Percentiles rank a stretch among this genome's conserved stretches.
Evolutionary conservation across 2,888 invertebrate species (phyloP).

Genomic region (Tetragonisca angustula): DNA sequence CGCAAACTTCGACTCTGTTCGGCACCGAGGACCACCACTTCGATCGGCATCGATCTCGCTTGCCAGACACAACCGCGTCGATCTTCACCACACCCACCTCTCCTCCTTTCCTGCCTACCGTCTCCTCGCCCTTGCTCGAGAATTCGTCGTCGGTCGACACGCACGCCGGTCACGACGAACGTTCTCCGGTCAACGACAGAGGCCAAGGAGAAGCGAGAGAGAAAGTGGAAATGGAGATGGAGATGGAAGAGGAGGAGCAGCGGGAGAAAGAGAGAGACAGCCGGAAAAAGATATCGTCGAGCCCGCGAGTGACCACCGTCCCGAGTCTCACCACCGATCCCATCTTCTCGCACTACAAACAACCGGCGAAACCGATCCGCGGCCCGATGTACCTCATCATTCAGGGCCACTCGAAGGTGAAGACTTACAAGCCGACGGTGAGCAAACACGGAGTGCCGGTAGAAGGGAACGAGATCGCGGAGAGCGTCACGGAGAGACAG

Average conservation of each 20-base stretch:
- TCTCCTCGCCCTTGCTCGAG: slow-evolving; percentile 17
- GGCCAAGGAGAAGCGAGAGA: slow-evolving; percentile 47
- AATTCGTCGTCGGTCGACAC: slow-evolving; percentile 9
- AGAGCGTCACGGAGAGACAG: slow-evolving; percentile 64
- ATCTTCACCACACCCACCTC: slow-evolving; percentile 41
- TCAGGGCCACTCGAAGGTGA: slow-evolving; percentile 94
- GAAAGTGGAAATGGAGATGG: slow-evolving; percentile 4
- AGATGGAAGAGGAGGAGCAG: neutral
- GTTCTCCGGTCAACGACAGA: slow-evolving; percentile 69
- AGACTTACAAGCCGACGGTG: slow-evolving; percentile 89
- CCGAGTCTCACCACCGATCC: slow-evolving; percentile 87
- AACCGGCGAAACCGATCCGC: slow-evolving; percentile 86
- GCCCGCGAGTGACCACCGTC: slow-evolving; percentile 85
- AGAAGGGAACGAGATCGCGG: slow-evolving; percentile 68
- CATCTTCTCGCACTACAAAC: slow-evolving; percentile 87
- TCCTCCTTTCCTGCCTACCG: slow-evolving; percentile 36
- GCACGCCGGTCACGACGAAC: slow-evolving; percentile 4
- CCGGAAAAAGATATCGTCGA: neutral
- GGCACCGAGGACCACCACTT: slow-evolving; percentile 32
- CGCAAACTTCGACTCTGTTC: slow-evolving; percentile 43
- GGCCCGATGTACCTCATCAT: slow-evolving; percentile 91
- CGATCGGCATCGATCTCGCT: slow-evolving; percentile 54
- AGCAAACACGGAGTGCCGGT: slow-evolving; percentile 70
- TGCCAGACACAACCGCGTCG: slow-evolving; percentile 38
- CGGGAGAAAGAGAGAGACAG: neutral